A percentile compares a stretch with the other conserved stretches of the same genome.
Evolutionary conservation across 2,888 invertebrate species (phyloP).

Genomic region (Limnephilus auricula): DNA sequence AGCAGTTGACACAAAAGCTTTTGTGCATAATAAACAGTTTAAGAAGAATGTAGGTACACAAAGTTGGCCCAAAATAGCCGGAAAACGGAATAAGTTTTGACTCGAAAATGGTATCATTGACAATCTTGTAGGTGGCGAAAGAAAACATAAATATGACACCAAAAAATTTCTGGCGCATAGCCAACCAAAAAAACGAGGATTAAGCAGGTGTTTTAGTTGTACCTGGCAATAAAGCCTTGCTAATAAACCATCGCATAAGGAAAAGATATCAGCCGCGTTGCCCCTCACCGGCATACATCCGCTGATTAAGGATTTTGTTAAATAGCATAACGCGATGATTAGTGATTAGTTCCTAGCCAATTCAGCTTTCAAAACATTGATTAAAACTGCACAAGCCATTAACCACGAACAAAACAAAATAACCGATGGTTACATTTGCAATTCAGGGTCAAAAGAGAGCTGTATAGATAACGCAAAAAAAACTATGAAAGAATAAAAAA

Average conservation of each 20-base stretch:
- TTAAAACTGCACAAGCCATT: not conserved
- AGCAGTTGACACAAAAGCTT: not conserved
- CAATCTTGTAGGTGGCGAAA: not conserved
- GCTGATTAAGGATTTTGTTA: not conserved
- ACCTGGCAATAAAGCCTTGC: constrained; percentile 21
- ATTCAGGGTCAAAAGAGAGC: not conserved
- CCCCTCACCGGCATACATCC: not conserved
- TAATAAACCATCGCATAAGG: constrained; percentile 9
- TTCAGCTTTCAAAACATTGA: not conserved
- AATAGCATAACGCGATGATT: not conserved
- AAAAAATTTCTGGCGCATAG: not conserved
- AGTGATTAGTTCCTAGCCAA: not conserved
- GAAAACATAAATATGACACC: not conserved
- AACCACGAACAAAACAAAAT: not conserved
- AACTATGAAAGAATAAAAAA: no score
- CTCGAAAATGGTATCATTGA: not conserved
- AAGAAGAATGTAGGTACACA: not conserved
- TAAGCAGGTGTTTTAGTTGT: constrained; percentile 16
- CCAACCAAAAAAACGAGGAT: not conserved
- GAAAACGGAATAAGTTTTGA: not conserved
- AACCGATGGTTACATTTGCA: not conserved
- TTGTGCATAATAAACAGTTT: not conserved
- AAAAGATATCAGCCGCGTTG: not conserved
- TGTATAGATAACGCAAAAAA: not conserved
- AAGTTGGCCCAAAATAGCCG: not conserved